Evolutionary conservation across 2,888 invertebrate genomes (phyloP).

Genomic region (Euplexia lucipara): DNA sequence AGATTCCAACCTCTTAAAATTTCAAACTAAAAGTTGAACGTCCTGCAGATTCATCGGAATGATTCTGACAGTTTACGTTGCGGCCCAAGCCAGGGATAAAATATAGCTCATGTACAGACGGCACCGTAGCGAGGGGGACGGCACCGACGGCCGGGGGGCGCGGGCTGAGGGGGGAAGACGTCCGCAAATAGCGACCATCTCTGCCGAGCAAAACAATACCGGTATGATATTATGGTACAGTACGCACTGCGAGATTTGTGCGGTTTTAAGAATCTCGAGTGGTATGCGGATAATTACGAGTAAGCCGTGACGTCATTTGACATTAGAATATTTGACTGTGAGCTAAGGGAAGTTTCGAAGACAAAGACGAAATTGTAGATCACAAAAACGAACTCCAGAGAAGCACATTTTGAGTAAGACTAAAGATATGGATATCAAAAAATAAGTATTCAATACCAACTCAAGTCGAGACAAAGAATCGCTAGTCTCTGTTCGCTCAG

Average conservation of each 20-base stretch:
- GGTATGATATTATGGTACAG: slow-evolving; percentile 87
- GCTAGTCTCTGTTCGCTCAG: slow-evolving; percentile 62
- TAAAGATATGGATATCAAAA: slow-evolving; percentile 6
- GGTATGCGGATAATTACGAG: slow-evolving; percentile 58
- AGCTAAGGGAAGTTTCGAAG: background rate
- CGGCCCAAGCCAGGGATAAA: slow-evolving; percentile 88
- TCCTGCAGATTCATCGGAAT: slow-evolving; percentile 83
- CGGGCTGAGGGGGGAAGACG: slow-evolving; percentile 73
- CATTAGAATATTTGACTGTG: slow-evolving; percentile 11
- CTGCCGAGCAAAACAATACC: slow-evolving; percentile 89
- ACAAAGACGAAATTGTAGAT: background rate
- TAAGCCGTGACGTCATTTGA: slow-evolving; percentile 51
- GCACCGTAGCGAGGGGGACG: slow-evolving; percentile 79
- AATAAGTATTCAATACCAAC: slow-evolving; percentile 18
- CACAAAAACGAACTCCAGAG: background rate
- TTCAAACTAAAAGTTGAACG: slow-evolving; percentile 87
- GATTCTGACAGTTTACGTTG: slow-evolving; percentile 89
- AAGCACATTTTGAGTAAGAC: background rate
- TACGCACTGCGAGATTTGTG: slow-evolving; percentile 73
- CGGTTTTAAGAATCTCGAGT: slow-evolving; percentile 66
- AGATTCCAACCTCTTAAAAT: slow-evolving; percentile 69
- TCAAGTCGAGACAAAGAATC: slow-evolving; percentile 60
- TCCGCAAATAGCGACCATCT: slow-evolving; percentile 89
- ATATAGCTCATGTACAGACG: slow-evolving; percentile 89
- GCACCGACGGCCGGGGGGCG: slow-evolving; percentile 56